Evolutionary conservation across 2,113 vertebrate species (phyloP).

Genomic region (Gorsachius goisagi): DNA sequence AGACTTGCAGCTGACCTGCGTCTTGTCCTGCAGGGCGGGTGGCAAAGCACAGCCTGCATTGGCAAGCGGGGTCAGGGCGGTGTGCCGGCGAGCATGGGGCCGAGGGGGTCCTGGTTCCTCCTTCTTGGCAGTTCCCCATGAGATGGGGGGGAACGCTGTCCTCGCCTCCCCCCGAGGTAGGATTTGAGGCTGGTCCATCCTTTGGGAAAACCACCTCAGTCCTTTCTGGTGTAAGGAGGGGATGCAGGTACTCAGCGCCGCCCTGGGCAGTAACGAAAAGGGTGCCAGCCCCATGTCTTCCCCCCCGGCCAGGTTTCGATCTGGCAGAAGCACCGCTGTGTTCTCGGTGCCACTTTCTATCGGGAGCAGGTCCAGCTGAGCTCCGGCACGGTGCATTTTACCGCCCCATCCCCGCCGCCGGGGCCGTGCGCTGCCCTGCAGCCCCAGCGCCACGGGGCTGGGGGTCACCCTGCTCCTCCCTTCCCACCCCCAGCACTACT

Average conservation of each 20-base stretch:
- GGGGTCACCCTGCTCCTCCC: background rate
- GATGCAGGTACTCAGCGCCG: background rate
- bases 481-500: background rate
- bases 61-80: background rate
- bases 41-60: background rate
- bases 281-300: background rate
- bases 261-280: background rate
- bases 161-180: background rate
- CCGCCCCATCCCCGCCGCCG: accelerated
- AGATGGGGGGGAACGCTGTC: accelerated
- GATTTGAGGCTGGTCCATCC: background rate
- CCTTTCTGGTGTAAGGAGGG: background rate
- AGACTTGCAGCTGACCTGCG: background rate
- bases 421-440: accelerated
- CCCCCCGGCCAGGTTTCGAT: accelerated
- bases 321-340: background rate
- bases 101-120: accelerated
- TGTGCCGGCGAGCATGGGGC: accelerated
- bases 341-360: background rate
- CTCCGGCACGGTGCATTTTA: background rate
- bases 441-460: accelerated
- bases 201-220: background rate
- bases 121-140: background rate
- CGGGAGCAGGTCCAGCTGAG: background rate
- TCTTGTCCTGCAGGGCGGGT: background rate